Conservation (phyloP, 2,113 vertebrate species). For the Galemys pyrenaicus region DNA sequence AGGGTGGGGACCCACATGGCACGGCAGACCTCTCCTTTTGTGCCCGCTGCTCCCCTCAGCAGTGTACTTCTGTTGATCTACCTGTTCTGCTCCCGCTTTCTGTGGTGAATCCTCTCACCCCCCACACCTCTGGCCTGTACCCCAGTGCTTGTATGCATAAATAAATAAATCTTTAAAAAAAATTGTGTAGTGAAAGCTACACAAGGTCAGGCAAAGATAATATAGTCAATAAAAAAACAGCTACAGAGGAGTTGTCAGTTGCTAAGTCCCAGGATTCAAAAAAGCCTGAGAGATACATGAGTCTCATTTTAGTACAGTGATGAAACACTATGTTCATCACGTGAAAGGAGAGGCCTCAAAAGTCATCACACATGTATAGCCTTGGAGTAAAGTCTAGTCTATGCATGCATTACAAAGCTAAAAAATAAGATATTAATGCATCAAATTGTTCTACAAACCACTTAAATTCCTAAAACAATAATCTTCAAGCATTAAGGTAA, state of each 20-base stretch:
- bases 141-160: no score
- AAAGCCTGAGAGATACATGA: not conserved
- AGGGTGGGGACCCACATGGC: no score
- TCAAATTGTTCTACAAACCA: not conserved
- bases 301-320: not conserved
- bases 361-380: not conserved
- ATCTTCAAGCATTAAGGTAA: not conserved
- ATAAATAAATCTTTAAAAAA: no score
- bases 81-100: no score
- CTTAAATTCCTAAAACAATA: not conserved
- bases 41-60: no score
- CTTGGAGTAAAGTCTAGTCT: not conserved
- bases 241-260: accelerated
- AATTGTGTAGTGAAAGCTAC: not conserved
- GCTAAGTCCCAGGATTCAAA: not conserved
- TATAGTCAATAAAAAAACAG: accelerated
- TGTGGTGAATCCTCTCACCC: no score
- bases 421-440: not conserved
- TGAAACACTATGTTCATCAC: not conserved
- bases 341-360: not conserved
- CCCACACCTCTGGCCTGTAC: no score
- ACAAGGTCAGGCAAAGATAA: not conserved
- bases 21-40: no score
- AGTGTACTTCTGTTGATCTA: no score
- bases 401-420: not conserved